Evolutionary conservation across 2,888 invertebrate genomes (phyloP).

Genomic region (Agrypnus murinus): DNA sequence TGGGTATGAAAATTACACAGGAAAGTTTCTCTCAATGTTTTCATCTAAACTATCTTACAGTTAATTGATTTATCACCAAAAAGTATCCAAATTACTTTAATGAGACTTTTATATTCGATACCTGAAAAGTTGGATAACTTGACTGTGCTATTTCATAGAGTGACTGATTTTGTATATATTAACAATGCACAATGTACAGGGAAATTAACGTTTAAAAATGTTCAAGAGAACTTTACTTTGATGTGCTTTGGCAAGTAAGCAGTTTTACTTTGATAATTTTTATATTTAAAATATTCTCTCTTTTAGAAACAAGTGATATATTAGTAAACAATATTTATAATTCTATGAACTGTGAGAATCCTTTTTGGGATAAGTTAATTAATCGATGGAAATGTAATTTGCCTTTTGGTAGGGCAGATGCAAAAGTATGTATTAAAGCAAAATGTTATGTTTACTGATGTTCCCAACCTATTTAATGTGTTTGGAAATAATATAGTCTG

Average conservation of each 20-base stretch:
- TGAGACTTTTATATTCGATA: background rate
- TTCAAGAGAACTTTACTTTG: background rate
- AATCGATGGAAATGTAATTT: conserved; percentile 12
- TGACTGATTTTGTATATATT: background rate
- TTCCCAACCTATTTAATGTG: too few relatives aligned
- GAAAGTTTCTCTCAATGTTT: background rate
- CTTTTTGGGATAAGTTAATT: conserved; percentile 17
- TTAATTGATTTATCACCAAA: conserved; percentile 11
- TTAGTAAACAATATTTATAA: conserved; percentile 15
- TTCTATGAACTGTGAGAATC: background rate
- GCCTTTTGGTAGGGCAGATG: conserved; percentile 23
- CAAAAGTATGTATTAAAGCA: conserved; percentile 4
- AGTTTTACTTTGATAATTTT: background rate
- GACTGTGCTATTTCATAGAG: background rate
- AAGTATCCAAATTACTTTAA: background rate
- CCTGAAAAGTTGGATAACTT: background rate
- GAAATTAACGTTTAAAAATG: background rate
- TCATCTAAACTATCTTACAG: background rate
- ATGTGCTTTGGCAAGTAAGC: background rate
- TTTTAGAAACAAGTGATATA: conserved; percentile 2
- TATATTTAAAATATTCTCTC: background rate
- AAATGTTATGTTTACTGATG: too few relatives aligned
- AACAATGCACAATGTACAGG: background rate
- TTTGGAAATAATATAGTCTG: too few relatives aligned
- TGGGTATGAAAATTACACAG: conserved; percentile 23